Base-by-base conservation (phyloP, 2,888 invertebrate genomes). In the Microctonus hyperodae region DNA sequence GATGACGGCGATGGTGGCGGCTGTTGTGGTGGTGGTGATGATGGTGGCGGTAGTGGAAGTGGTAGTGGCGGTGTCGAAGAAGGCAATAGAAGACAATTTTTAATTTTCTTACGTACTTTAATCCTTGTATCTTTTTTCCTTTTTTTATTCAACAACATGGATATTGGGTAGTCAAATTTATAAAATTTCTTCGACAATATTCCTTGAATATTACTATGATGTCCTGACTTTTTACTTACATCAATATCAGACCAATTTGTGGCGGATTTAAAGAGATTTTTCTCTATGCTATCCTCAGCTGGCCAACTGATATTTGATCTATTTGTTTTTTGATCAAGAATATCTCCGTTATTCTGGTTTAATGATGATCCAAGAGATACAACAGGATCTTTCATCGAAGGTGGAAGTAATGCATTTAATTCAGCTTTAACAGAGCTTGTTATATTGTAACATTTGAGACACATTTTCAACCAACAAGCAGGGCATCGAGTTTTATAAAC, bases 391-490 rank as follows among this genome's bases (percentile, higher is more conserved):
- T 80, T 79, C 90, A 92, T 90, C 72, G 88, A 87, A 35, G 88
- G 85, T 0, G 93, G 93, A 73, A 94, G 84, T 84, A 92, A 88
- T 62, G 89, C 87, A 70, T 88, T 88, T 64, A 94, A 85, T 60
- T 90, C 89, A 69, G 89, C 86, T 79, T 90, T 89, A 68, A 92
- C 86, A 48, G 88, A 87, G 31, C 88, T 86, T 60, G 94, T 92
- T 79, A 94, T 89, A 84, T 92, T 92, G 83, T 93, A 93, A 68
- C 91, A 90, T 77, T 90, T 89, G 53, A 95, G 85, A 81, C 95
- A 95, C 87, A 93, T 90, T 84, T 92, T 92, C 11, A 95, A 86
- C 93, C 95, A 95, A 83, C 95, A 96, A 16, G 94, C 94, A 62
- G 92, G 90, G 84, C 95, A 96, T 40, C 93, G 87, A 48, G 91